phyloP scores from a whole-genome alignment of 2,888 invertebrate genomes.

The Cheiracanthium punctorium region DNA sequence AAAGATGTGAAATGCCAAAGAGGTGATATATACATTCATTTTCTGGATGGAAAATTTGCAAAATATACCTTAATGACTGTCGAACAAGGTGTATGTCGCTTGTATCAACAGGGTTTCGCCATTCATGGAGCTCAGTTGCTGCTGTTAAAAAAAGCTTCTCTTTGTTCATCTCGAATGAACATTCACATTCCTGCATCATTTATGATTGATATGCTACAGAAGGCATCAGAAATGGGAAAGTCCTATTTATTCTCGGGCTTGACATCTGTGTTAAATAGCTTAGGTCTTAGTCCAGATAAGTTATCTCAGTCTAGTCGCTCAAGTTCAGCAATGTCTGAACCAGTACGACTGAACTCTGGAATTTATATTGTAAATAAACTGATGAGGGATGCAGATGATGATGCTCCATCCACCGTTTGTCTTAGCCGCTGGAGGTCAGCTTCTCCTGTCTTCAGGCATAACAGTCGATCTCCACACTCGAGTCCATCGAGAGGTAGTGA shows the following conservation, averaged over 20 bases:
- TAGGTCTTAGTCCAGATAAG: constrained; percentile 64
- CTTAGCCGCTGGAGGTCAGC: constrained; percentile 67
- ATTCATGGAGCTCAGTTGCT: constrained; percentile 66
- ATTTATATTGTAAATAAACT: constrained; percentile 66
- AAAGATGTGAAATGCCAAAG: constrained; percentile 56
- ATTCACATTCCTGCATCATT: constrained; percentile 63
- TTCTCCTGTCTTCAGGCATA: constrained; percentile 65
- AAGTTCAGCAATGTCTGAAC: constrained; percentile 70
- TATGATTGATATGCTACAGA: constrained; percentile 62
- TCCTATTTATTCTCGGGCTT: constrained; percentile 61
- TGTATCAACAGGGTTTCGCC: constrained; percentile 63
- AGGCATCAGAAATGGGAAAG: constrained; percentile 64
- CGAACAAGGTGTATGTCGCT: constrained; percentile 60
- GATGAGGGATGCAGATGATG: constrained; percentile 54
- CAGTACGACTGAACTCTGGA: constrained; percentile 62
- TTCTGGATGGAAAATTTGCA: constrained; percentile 50
- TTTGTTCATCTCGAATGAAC: constrained; percentile 53
- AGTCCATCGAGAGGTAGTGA: constrained; percentile 63
- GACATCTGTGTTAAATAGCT: constrained; percentile 52
- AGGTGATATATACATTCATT: constrained; percentile 63
- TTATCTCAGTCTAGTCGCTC: constrained; percentile 66
- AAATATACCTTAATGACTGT: constrained; percentile 62
- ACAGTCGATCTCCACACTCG: constrained; percentile 55
- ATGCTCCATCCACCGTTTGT: constrained; percentile 46
- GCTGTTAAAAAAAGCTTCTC: constrained; percentile 55